phyloP scores from a whole-genome alignment of 1,140 invertebrate genomes.

The Ylistrum balloti region DNA sequence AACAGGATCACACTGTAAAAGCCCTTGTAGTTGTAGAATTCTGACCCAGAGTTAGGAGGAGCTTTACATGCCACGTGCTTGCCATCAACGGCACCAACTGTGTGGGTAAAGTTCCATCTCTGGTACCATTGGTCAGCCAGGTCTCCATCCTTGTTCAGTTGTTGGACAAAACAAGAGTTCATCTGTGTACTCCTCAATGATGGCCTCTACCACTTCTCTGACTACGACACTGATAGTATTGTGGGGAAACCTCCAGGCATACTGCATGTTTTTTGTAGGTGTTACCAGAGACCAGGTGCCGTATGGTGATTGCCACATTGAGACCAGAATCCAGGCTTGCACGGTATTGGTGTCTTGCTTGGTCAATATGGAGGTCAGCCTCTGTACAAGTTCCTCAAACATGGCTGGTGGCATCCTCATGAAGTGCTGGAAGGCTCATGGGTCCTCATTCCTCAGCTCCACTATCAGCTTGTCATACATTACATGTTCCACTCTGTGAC shows the following conservation, averaged over 20 bases:
- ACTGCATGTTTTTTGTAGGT: no score
- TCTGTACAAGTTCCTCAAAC: no score
- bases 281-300: no score
- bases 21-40: not conserved
- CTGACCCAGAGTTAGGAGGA: not conserved
- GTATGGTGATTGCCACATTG: no score
- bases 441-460: no score
- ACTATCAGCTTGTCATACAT: no score
- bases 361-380: no score
- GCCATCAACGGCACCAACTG: not conserved
- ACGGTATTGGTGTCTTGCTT: no score
- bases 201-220: slow-evolving; percentile 41
- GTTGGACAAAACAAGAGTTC: not conserved
- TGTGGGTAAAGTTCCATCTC: not conserved
- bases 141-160: not conserved
- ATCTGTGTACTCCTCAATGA: slow-evolving; percentile 13
- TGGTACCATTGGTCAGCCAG: slow-evolving; percentile 38
- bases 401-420: no score
- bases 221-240: slow-evolving; percentile 45
- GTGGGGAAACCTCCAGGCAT: no score
- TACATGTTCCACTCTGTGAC: slow-evolving; percentile 52
- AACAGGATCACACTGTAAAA: not conserved
- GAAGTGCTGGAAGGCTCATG: no score
- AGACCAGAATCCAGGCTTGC: no score
- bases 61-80: not conserved